Percentiles rank a stretch among this genome's conserved stretches.
These are phyloP conservation scores for Heliocidaris erythrogramma DNA, from an alignment of 35 echinoderm and acorn worm genomes.

Conservation along the genomic window DNA sequence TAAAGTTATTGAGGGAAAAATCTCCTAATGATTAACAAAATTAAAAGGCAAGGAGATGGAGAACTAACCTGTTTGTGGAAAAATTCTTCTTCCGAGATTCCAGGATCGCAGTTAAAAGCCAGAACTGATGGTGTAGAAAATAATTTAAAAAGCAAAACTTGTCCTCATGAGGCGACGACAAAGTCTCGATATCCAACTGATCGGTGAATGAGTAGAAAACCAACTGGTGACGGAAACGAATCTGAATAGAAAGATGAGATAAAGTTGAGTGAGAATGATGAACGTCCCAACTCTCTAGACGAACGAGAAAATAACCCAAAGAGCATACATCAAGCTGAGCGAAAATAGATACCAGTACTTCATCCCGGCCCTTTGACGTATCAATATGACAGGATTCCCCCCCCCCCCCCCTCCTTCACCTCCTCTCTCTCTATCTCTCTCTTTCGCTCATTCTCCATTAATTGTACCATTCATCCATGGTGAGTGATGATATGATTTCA, in stretches of 20 bases:
- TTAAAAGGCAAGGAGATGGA: background rate
- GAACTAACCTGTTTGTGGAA: background rate
- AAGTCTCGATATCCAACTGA: background rate
- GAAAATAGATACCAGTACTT: background rate
- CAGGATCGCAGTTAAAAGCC: background rate
- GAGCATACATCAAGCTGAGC: background rate
- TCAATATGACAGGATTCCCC: background rate
- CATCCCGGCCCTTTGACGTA: background rate
- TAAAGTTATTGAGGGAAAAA: too few species aligned
- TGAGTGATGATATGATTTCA: background rate
- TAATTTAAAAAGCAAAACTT: background rate
- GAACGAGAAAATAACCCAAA: background rate
- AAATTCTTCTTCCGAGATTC: background rate
- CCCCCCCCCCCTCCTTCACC: background rate
- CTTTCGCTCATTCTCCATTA: background rate
- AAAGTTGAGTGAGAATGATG: background rate
- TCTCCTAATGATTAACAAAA: background rate
- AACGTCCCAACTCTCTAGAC: background rate
- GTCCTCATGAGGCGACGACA: background rate
- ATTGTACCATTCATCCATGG: background rate
- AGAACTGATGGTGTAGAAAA: background rate
- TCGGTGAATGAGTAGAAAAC: background rate
- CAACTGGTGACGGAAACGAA: background rate
- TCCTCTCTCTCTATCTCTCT: background rate
- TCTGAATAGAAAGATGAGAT: background rate